Evolutionary conservation across 2,888 invertebrate species (phyloP).

Genomic region (Eupithecia dodoneata): DNA sequence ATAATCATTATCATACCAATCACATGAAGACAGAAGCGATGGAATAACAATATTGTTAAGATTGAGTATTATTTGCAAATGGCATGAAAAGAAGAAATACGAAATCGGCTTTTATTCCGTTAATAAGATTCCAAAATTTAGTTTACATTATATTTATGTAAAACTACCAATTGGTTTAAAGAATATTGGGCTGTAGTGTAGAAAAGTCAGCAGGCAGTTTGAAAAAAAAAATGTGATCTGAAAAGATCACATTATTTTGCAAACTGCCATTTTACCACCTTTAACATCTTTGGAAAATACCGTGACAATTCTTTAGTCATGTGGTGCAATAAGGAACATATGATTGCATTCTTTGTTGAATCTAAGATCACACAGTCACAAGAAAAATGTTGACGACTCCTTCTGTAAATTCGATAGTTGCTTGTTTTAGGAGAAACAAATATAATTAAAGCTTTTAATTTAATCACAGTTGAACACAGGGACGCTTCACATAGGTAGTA

Average conservation of each 20-base stretch:
- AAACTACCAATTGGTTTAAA: background rate
- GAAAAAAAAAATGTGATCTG: no score
- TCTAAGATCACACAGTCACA: background rate
- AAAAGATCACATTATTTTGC: background rate
- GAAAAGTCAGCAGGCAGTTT: no score
- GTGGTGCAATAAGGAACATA: background rate
- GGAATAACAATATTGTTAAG: background rate
- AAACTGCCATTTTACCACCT: background rate
- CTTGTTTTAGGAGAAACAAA: conserved; percentile 14
- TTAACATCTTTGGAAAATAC: background rate
- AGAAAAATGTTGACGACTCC: conserved; percentile 31
- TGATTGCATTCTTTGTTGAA: background rate
- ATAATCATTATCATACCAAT: no score
- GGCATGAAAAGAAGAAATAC: no score
- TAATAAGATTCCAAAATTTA: no score
- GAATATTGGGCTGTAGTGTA: background rate
- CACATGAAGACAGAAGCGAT: no score
- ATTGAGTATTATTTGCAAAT: background rate
- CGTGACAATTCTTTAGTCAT: background rate
- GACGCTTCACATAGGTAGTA: background rate
- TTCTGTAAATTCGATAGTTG: conserved; percentile 22
- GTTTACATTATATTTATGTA: background rate
- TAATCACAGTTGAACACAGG: conserved; percentile 14
- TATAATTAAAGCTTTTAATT: conserved; percentile 19
- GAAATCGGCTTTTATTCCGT: no score